These are phyloP conservation scores for Troglohyphantes excavatus DNA, from an alignment of 2,888 invertebrate genomes.

Conservation along the genomic window DNA sequence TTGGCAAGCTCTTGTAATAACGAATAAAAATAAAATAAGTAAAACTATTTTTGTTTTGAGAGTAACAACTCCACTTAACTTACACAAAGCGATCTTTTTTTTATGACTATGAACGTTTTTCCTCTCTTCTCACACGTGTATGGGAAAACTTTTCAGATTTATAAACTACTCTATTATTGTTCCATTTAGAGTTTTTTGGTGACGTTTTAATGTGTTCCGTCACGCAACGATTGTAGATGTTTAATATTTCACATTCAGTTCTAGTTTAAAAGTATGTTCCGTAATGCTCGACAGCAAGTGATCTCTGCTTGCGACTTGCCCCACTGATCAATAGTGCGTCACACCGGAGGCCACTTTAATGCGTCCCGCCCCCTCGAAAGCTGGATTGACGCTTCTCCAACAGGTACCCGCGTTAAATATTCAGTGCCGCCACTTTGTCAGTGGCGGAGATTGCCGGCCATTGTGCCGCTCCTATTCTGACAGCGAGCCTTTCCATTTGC, in stretches of 20 bases:
- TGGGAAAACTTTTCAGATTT: no score
- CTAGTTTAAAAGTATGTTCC: neutral
- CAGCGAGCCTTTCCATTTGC: constrained; percentile 67
- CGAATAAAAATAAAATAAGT: no score
- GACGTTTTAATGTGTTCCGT: neutral
- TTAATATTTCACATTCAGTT: constrained; percentile 27
- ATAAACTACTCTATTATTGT: no score
- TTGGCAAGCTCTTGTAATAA: no score
- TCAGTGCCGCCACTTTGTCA: constrained; percentile 68
- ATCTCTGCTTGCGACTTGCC: constrained; percentile 63
- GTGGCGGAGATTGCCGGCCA: constrained; percentile 71
- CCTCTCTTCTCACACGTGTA: no score
- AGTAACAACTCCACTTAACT: no score
- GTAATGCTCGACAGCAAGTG: constrained; percentile 23
- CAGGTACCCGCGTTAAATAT: constrained; percentile 75
- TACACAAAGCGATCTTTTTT: no score
- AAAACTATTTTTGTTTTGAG: no score
- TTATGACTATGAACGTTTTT: no score
- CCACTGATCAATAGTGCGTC: constrained; percentile 21
- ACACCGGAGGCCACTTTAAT: constrained; percentile 12
- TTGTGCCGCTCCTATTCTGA: constrained; percentile 69
- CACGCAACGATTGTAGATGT: constrained; percentile 7
- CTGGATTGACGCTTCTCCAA: constrained; percentile 70
- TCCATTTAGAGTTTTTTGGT: neutral
- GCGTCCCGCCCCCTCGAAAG: constrained; percentile 2